Evolutionary conservation across 2,113 vertebrate species (phyloP), one percentile per base, ranked within the genome.

Genomic region (Tympanuchus pallidicinctus): DNA sequence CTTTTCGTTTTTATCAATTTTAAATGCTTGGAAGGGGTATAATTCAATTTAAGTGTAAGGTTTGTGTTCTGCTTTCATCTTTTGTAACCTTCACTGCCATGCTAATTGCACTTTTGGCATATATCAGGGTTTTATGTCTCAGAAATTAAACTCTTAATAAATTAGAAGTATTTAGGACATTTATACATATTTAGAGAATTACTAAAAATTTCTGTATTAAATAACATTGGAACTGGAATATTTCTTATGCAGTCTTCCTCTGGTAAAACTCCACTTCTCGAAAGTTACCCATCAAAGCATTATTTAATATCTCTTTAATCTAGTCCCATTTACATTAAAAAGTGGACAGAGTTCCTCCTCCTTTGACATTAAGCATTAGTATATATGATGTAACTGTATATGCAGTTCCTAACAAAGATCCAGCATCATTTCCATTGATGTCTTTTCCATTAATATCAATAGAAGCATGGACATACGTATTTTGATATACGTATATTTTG

Each of bases 221-320:
- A 63, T 91, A 81, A 73, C 34, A 81, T 16, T 65, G 36, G 20
- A 89, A 93, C 81, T 74, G 30, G 11, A 94, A 57, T 82, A 89
- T 79, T 97, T 97, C 50, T 87, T 83, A 81, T 72, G 20, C 60
- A 59, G 13, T 84, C 16, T 85, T 92, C 52, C 65, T 90, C 56
- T 48, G 40, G 30, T 72, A 89, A 95, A 94, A 93, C 28, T 93
- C 30, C 14, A 64, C 79, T 95, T 95, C 67, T 90, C 45, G 95
- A 97, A 88, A 86, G 19, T 28, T 50, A 14, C 19, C 43, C 86
- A 97, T 89, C 90, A 93, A 96, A 91, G 2, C 66, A 50, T 67
- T 28, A 92, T 59, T 95, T 89, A 78, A n/a, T 90, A 89, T 87
- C 72, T 94, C 75, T 92, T 66, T 85, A 93, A 86, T 86, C 74